phyloP scores from a whole-genome alignment of 1,140 invertebrate species.

The Copidosoma floridanum region DNA sequence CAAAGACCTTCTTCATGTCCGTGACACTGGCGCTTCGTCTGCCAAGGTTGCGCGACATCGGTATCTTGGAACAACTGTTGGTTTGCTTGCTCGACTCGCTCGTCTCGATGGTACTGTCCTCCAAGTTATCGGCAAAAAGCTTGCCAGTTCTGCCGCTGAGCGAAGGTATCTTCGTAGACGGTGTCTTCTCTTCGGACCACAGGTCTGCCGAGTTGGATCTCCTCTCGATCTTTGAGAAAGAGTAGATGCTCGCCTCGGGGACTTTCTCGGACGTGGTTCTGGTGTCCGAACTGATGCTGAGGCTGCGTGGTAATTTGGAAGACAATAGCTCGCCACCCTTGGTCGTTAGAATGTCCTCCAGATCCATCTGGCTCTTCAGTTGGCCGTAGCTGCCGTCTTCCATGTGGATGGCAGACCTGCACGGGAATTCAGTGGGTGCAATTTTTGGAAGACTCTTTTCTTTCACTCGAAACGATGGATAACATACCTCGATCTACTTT shows the following conservation, averaged over 20 bases:
- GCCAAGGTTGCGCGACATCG: slow-evolving; percentile 36
- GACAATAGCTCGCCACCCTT: slow-evolving; percentile 24
- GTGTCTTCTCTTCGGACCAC: slow-evolving; percentile 34
- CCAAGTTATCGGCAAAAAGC: slow-evolving; percentile 3
- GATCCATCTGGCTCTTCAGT: slow-evolving; percentile 44
- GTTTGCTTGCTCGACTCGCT: slow-evolving; percentile 11
- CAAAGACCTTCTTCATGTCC: slow-evolving; percentile 64
- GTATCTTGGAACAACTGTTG: slow-evolving; percentile 41
- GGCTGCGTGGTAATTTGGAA: slow-evolving; percentile 26
- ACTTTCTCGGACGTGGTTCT: not conserved
- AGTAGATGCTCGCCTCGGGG: not conserved
- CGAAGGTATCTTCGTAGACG: slow-evolving; percentile 40
- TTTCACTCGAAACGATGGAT: not conserved
- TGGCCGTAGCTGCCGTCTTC: slow-evolving; percentile 30
- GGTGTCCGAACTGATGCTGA: slow-evolving; percentile 22
- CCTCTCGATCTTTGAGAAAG: not conserved
- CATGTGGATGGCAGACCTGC: slow-evolving; percentile 44
- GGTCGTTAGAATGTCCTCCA: slow-evolving; percentile 45
- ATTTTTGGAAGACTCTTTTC: not conserved
- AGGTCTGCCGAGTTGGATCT: slow-evolving; percentile 24
- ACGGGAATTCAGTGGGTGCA: not conserved
- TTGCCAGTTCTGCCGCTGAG: slow-evolving; percentile 22
- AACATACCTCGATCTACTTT: slow-evolving; percentile 38
- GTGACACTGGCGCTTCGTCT: slow-evolving; percentile 56
- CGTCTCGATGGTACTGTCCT: slow-evolving; percentile 2